These are phyloP conservation scores for Gymnocypris eckloni DNA, from an alignment of 2,797 vertebrate genomes.

Conservation along the genomic window DNA sequence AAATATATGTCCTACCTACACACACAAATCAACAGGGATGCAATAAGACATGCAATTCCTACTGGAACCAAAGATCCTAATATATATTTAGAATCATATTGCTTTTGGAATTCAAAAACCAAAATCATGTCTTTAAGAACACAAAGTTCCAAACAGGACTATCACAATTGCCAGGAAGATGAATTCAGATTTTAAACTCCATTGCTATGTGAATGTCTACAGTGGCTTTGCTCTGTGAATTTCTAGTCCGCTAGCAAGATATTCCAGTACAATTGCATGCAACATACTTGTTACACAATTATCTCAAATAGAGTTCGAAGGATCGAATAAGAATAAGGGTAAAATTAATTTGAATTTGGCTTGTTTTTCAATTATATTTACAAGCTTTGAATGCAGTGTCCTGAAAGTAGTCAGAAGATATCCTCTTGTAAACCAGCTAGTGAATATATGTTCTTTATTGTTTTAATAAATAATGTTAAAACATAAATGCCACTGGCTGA, in stretches of 20 bases:
- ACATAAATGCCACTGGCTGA: background rate
- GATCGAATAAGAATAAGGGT: background rate
- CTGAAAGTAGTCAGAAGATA: background rate
- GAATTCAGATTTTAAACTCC: background rate
- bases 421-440: conserved; percentile 3
- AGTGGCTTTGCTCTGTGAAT: background rate
- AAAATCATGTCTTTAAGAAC: background rate
- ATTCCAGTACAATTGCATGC: background rate
- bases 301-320: background rate
- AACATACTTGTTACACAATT: background rate
- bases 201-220: background rate
- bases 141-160: background rate
- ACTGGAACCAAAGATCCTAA: background rate
- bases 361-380: background rate
- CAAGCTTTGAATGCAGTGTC: background rate
- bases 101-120: background rate
- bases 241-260: background rate
- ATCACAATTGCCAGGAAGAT: background rate
- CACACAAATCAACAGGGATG: background rate
- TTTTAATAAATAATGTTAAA: too few relatives aligned
- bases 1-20: background rate
- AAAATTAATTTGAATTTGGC: background rate
- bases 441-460: background rate
- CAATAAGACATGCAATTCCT: background rate
- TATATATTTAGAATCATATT: background rate